Evolutionary conservation across 2,888 invertebrate species (phyloP), one percentile per base, ranked within the genome.

Genomic region (Drosophila colorata): DNA sequence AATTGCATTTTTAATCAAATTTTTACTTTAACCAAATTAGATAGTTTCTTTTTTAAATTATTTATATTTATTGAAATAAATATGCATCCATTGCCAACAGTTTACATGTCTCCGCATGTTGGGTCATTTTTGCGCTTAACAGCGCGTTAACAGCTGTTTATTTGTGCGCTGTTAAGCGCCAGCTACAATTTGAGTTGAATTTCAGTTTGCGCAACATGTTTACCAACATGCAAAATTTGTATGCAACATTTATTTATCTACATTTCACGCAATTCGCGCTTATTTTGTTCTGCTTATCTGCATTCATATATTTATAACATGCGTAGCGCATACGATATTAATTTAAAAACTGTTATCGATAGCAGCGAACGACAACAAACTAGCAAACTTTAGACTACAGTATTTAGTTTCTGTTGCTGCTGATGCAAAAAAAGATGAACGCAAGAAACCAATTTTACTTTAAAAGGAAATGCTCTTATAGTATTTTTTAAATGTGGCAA

Each of bases 71-170:
- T 33, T 33, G 4, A 33, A 33, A 33, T 13, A 4, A 33, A 33
- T 33, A 13, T 33, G 13, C 4, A 13, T 4, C 1, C 2, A 33
- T 13, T 33, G 4, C 4, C 13, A 33, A 33, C 28, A 28, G 28
- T 28, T 28, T 28, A 9, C 28, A 9, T 28, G 28, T 28, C 9
- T 8, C 7, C 8, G 11, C 3, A 6, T 7, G 8, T 38, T 8
- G 8, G n/a, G 8, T 38, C 37, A 3, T 14, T 38, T 8, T 8
- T 38, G 55, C 18, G 23, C 33, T 18, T 11, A 33, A 41, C 47
- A 61, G 23, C 18, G 18, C 16, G 33, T 48, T 56, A 56, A 41
- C 47, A 56, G 37, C 16, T 28, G 11, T 9, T 28, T 13, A 18
- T 35, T 14, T 4, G n/a, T n/a, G n/a, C n/a, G n/a, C 0, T 18